Percentiles rank a stretch among this genome's conserved stretches.
Conservation (phyloP, 2,113 vertebrate species). For the Eubucco bourcierii region DNA sequence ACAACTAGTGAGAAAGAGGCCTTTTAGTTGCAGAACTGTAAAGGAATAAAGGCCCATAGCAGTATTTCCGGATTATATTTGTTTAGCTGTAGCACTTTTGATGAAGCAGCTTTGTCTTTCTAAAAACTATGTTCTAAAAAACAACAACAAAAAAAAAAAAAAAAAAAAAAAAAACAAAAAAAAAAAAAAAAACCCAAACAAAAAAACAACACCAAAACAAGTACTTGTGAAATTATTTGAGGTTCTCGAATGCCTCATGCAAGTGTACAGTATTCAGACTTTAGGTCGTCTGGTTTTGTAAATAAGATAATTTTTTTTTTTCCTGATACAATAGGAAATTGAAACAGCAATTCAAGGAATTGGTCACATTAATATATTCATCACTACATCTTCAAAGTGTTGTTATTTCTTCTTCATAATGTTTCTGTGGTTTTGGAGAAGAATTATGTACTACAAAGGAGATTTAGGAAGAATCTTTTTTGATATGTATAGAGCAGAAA, state of each 20-base stretch:
- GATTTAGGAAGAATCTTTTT: background rate
- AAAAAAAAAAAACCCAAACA: no score
- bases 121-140: background rate
- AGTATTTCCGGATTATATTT: background rate
- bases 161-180: no score
- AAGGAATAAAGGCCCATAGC: background rate
- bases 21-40: background rate
- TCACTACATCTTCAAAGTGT: background rate
- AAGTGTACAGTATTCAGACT: background rate
- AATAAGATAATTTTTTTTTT: background rate
- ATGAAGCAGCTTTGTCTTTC: background rate
- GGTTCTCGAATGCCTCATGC: background rate
- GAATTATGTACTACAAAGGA: background rate
- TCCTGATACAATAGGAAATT: background rate
- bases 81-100: background rate
- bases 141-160: no score
- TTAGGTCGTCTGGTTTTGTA: background rate
- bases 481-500: background rate
- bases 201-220: no score
- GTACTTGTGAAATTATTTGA: background rate
- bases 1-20: background rate
- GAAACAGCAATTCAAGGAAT: background rate
- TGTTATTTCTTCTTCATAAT: accelerated
- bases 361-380: background rate
- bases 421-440: background rate